These are phyloP conservation scores for Nesidiocoris tenuis DNA, from an alignment of 2,888 invertebrate species.

Conservation along the genomic window DNA sequence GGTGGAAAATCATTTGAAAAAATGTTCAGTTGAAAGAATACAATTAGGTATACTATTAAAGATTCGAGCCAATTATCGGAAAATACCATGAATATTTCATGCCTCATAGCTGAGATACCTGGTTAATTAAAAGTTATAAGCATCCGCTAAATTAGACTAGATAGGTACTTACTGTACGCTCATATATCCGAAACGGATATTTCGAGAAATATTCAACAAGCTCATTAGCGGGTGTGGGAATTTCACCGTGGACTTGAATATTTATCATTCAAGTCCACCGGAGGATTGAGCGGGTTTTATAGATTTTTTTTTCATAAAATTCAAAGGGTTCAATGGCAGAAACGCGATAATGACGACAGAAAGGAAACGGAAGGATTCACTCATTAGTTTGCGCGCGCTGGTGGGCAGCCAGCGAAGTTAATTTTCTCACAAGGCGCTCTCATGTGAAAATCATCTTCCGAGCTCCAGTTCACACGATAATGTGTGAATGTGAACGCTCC, in stretches of 20 bases:
- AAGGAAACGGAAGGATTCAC: background rate
- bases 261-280: background rate
- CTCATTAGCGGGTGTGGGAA: too few relatives aligned
- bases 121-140: too few relatives aligned
- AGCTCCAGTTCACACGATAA: constrained; percentile 29
- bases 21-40: too few relatives aligned
- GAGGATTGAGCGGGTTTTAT: background rate
- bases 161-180: too few relatives aligned
- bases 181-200: too few relatives aligned
- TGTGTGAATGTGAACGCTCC: constrained; percentile 3
- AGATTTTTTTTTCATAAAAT: background rate
- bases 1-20: too few relatives aligned
- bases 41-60: too few relatives aligned
- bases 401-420: background rate
- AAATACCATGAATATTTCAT: too few relatives aligned
- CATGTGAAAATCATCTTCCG: background rate
- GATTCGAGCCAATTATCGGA: too few relatives aligned
- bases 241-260: background rate
- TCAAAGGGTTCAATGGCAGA: background rate
- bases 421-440: background rate
- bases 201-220: too few relatives aligned
- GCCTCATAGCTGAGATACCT: too few relatives aligned
- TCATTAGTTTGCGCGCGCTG: background rate
- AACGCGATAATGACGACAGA: background rate
- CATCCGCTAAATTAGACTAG: too few relatives aligned